Evolutionary conservation across 2,888 invertebrate genomes (phyloP).

Genomic region (Adela reaumurella): DNA sequence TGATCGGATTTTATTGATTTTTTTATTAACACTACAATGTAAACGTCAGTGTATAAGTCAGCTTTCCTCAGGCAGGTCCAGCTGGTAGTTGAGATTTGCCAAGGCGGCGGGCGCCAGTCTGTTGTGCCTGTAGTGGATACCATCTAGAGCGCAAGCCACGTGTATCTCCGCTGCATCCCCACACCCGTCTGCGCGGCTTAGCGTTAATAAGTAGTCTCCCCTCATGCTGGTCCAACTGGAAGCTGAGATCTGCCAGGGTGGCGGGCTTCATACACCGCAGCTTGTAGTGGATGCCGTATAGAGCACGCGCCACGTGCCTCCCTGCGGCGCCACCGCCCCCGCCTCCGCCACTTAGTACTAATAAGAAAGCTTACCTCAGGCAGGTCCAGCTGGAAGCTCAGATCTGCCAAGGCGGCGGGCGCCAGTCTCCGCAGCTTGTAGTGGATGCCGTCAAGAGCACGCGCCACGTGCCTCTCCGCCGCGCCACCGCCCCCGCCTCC

Average conservation of each 20-base stretch:
- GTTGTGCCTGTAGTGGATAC: not conserved
- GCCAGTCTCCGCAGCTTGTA: slow-evolving; percentile 87
- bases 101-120: not conserved
- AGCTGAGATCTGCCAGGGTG: not conserved
- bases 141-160: too few species aligned
- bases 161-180: too few species aligned
- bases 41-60: too few species aligned
- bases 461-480: slow-evolving; percentile 30
- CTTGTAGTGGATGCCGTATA: slow-evolving; percentile 11
- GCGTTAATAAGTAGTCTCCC: too few species aligned
- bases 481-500: slow-evolving; percentile 14
- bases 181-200: not conserved
- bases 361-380: slow-evolving; percentile 80
- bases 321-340: not conserved
- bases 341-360: not conserved
- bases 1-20: too few species aligned
- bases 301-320: too few species aligned
- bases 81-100: not conserved
- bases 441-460: slow-evolving; percentile 70
- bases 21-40: too few species aligned
- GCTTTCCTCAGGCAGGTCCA: too few species aligned
- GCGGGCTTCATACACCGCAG: not conserved
- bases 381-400: slow-evolving; percentile 78
- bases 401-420: slow-evolving; percentile 80
- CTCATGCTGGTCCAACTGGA: not conserved